phyloP scores from a whole-genome alignment of 2,113 vertebrate genomes.

The Vulpes ferrilata region DNA sequence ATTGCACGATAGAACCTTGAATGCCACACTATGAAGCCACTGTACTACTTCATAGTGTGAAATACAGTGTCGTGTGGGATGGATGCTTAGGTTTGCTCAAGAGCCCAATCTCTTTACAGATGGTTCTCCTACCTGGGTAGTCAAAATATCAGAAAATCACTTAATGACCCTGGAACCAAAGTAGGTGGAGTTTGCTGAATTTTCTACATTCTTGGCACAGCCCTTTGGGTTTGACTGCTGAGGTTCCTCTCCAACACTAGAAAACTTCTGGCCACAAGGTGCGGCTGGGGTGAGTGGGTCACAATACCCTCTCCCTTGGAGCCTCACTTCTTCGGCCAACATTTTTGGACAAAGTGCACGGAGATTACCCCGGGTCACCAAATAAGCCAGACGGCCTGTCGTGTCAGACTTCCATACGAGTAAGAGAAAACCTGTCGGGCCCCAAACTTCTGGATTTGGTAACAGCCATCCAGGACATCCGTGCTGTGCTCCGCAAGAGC shows the following conservation, averaged over 20 bases:
- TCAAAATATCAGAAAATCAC: not conserved
- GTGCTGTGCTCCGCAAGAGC: not conserved
- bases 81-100: not conserved
- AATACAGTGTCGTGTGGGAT: not conserved
- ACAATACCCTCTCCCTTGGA: not conserved
- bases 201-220: not conserved
- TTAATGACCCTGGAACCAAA: not conserved
- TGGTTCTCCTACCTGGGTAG: not conserved
- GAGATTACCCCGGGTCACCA: not conserved
- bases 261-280: not conserved
- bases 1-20: not conserved
- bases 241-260: not conserved
- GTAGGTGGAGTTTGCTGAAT: not conserved
- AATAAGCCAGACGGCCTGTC: not conserved
- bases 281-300: not conserved
- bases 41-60: not conserved
- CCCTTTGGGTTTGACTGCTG: not conserved
- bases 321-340: not conserved
- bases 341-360: not conserved
- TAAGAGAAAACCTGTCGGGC: not conserved
- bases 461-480: not conserved
- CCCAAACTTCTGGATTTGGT: not conserved
- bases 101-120: not conserved
- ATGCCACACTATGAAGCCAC: no score
- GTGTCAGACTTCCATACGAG: not conserved